A percentile compares a stretch with the other conserved stretches of the same genome.
Conservation (phyloP, 2,113 vertebrate genomes). For the Chlorodrepanis virens region DNA sequence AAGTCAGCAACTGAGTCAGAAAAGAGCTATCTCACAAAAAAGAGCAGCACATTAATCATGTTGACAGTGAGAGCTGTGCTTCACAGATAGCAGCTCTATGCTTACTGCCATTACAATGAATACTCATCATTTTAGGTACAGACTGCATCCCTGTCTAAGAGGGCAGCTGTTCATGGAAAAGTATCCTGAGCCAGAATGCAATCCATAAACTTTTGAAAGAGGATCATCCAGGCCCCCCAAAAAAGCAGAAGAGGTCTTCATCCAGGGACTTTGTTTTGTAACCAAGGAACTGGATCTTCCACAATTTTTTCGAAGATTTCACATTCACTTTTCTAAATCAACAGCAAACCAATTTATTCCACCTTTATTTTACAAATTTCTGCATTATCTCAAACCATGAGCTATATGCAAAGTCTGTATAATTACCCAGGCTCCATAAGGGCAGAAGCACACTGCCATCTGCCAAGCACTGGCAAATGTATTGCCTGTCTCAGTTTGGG, state of each 20-base stretch:
- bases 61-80: neutral
- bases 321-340: neutral
- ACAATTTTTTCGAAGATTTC: neutral
- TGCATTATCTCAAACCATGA: neutral
- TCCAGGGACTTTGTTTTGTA: neutral
- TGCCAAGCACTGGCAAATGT: neutral
- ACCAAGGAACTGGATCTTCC: neutral
- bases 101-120: neutral
- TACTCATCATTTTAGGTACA: neutral
- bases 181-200: neutral
- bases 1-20: constrained; percentile 4
- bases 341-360: neutral
- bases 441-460: neutral
- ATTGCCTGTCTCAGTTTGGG: neutral
- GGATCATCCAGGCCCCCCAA: neutral
- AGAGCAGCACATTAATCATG: neutral
- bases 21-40: neutral
- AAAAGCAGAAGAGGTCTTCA: neutral
- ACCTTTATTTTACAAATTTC: neutral
- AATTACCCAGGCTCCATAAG: neutral
- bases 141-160: neutral
- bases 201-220: neutral
- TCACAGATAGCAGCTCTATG: neutral
- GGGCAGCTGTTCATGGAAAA: neutral
- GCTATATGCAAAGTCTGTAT: neutral